Base-by-base conservation (phyloP, 2,113 vertebrate species). In the Addax nasomaculatus region DNA sequence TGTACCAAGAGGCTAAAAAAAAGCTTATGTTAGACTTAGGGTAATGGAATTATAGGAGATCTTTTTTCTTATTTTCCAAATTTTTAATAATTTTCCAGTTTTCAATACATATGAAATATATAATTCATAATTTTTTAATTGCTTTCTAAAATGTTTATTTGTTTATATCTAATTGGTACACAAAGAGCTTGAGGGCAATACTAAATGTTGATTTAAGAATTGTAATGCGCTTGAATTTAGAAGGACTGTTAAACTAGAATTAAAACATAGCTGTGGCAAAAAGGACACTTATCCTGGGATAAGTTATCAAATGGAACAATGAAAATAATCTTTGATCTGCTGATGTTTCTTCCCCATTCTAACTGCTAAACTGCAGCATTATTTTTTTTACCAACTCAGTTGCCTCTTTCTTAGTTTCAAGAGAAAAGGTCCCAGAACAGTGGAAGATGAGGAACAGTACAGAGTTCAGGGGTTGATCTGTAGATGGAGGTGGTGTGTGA, bases 11-110 rank as follows among this genome's bases (percentile, higher is more conserved):
- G 89, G 62, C 27, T 64, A 12, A 87, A 45, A 23, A 90, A 30
- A 47, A 90, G 36, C 45, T 86, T 90, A 5, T 90, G 1, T n/a
- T 85, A 85, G 53, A 15, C 3, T 96, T 73, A 23, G 27, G 4
- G 3, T 96, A 60, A 58, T 89, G 33, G 25, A 90, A 88, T 90
- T 80, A 0, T 85, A 73, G 6, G 27, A 85, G 58, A 43, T 47
- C 23, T 91, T 81, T 60, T 64, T 55, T 64, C 29, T 57, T 93
- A n/a, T 57, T 83, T 86, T 84, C 60, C 29, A 27, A 95, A 49
- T 79, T 95, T 96, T 79, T 70, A 93, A 76, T 93, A 62, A 45
- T 81, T 93, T 85, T 95, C 23, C 36, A 89, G 16, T 67, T 92
- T 89, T 95, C 25, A 93, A n/a, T 83, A 80, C 15, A 23, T 43